Percentiles rank a stretch among this genome's conserved stretches.
phyloP scores from a whole-genome alignment of 2,797 vertebrate species.

The Telmatherina bonti region DNA sequence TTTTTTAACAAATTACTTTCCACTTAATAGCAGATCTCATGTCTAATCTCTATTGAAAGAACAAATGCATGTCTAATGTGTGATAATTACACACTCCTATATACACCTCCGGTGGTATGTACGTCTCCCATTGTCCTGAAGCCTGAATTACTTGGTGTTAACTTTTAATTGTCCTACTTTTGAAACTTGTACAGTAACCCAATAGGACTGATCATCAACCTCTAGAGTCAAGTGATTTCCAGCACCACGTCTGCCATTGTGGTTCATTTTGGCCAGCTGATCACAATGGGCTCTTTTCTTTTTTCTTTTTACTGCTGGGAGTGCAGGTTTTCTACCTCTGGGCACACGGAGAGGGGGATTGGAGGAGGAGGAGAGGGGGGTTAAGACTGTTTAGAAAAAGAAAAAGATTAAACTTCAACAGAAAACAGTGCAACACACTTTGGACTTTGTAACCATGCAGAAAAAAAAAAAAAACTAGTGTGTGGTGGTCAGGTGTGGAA shows the following conservation, averaged over 20 bases:
- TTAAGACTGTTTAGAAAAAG: conserved; percentile 61
- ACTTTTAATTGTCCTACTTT: conserved; percentile 62
- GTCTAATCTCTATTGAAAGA: conserved; percentile 6
- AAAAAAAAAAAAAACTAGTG: conserved; percentile 17
- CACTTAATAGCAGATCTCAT: not conserved
- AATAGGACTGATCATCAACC: conserved; percentile 55
- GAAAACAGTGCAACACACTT: conserved; percentile 35
- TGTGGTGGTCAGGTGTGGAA: not conserved
- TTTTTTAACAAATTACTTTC: not conserved
- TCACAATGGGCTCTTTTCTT: conserved; percentile 67
- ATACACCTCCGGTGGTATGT: conserved; percentile 42
- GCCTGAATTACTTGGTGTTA: conserved; percentile 23
- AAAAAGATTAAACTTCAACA: conserved; percentile 68
- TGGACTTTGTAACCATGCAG: conserved; percentile 72
- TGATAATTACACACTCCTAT: conserved; percentile 50
- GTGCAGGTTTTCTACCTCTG: conserved; percentile 48
- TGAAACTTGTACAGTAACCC: conserved; percentile 62
- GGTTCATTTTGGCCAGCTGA: conserved; percentile 53
- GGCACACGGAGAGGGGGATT: not conserved
- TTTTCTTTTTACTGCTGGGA: conserved; percentile 49
- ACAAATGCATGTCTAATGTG: conserved; percentile 40
- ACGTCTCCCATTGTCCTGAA: conserved; percentile 29
- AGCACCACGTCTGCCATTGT: conserved; percentile 35
- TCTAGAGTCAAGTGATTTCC: conserved; percentile 64
- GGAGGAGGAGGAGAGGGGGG: not conserved